Base-by-base conservation (phyloP, 2,113 vertebrate species). In the Bubalus kerabau region DNA sequence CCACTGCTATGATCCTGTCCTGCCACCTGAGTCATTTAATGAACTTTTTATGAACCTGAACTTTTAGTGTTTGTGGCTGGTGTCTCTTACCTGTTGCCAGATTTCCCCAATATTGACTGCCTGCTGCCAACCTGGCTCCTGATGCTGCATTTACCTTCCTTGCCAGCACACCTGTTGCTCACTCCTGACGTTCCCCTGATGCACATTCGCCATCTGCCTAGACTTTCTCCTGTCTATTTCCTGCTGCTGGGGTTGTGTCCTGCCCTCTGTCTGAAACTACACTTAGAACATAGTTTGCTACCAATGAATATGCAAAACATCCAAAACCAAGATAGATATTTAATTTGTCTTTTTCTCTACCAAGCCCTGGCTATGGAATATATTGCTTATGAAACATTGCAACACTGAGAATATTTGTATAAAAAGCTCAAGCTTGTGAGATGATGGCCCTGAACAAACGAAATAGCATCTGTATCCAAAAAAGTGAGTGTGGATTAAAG, bases 121-220 rank as follows among this genome's bases (percentile, higher is more conserved):
- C 95, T 82, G 32, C 92, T 97, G 98, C 96, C 96, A 95, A 14
- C 24, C 64, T 5, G 0, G 46, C 91, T 93, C 91, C 93, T 91
- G 95, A 93, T 97, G 97, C 96, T 91, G 48, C 12, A 7, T 82
- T 71, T 85, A 74, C 86, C 64, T 85, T 94, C 46, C 56, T 57
- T 90, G 96, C 97, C 96, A 97, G 96, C 87, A 96, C 98, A 98
- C 98, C 98, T 98, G 98, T 98, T 97, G 98, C 96, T 98, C 62
- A 21, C 87, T 80, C 56, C 80, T 1, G 30, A 82, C n/a, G 64
- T 71, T 96, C 96, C 97, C 98, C 87, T 84, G 97, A 59, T 95
- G 74, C 94, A 87, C 78, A 92, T 97, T 91, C 62, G 16, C 97
- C 98, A 97, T 97, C 97, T 98, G 96, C 95, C 96, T 74, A 76